Percentiles rank a stretch among this genome's conserved stretches.
Evolutionary conservation across 2,888 invertebrate genomes (phyloP).

Genomic region (Epirrhoe tristata): DNA sequence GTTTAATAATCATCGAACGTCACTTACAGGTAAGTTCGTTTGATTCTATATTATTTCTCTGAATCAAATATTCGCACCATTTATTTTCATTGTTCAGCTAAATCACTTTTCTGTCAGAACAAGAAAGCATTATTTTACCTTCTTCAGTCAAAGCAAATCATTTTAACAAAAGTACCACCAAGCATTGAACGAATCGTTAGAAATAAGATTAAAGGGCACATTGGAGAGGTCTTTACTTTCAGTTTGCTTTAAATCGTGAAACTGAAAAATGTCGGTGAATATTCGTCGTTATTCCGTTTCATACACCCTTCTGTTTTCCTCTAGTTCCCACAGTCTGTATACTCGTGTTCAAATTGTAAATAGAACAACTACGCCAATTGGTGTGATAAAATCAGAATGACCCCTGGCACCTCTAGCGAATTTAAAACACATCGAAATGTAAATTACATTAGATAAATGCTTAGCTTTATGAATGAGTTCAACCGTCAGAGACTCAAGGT

Average conservation of each 20-base stretch:
- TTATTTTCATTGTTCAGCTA: slow-evolving; percentile 37
- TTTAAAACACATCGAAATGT: slow-evolving; percentile 58
- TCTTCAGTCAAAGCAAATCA: slow-evolving; percentile 35
- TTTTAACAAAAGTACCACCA: slow-evolving; percentile 30
- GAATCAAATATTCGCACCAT: slow-evolving; percentile 35
- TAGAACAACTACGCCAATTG: slow-evolving; percentile 20
- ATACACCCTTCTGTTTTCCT: neutral
- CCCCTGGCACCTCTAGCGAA: slow-evolving; percentile 44
- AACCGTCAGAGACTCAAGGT: slow-evolving; percentile 61
- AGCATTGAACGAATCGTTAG: slow-evolving; percentile 27
- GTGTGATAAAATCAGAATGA: slow-evolving; percentile 52
- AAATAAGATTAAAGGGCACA: slow-evolving; percentile 37
- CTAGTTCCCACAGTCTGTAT: neutral
- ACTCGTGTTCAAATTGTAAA: slow-evolving; percentile 3
- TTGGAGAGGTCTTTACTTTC: slow-evolving; percentile 30
- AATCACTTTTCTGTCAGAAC: slow-evolving; percentile 37
- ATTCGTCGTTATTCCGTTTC: slow-evolving; percentile 1
- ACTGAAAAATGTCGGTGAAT: slow-evolving; percentile 1
- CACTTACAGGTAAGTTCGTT: too few relatives aligned
- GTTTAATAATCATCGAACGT: too few relatives aligned
- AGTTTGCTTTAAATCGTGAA: slow-evolving; percentile 24
- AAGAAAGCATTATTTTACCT: slow-evolving; percentile 37
- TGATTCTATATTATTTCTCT: too few relatives aligned
- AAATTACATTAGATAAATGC: slow-evolving; percentile 61
- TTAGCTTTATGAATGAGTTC: slow-evolving; percentile 63